Evolutionary conservation across 2,113 vertebrate species (phyloP), one percentile per base, ranked within the genome.

Genomic region (Leucosticte australis): DNA sequence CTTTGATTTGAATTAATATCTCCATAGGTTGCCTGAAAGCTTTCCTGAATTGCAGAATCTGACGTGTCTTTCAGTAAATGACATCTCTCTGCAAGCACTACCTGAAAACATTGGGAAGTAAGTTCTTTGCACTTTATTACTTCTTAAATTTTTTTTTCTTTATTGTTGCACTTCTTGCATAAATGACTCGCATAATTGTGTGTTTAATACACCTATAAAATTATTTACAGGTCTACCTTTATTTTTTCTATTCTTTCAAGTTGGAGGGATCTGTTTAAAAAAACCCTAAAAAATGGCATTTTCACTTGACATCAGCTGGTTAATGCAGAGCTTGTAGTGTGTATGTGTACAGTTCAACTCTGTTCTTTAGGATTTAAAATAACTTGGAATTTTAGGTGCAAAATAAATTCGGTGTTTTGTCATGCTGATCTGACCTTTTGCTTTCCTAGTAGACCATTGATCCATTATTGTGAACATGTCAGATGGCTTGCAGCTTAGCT

Each of bases 91-190:
- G 92, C 99, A 99, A 96, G 97, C 96, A 89, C 98, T 99, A 97
- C 99, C 99, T 96, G 99, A 99, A 69, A 99, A 99, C 97, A 99
- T 99, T 97, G 99, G 99, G 97, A 99, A 99, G 99, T 99, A 98
- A 99, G 99, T 99, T 63, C 68, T 80, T 79, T 71, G 31, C 63
- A 42, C 41, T 80, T 93, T 11, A 63, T 93, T 90, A 42, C 24
- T 90, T 30, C 47, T n/a, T 44, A 69, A 69, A 50, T 15, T 67
- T 87, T 89, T 84, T 59, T 83, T 47, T 78, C 7, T 52, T 91
- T 56, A 14, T 57, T 69, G 13, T 73, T 94, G 30, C 2, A 1
- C 6, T 28, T 81, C 5, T 8, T 92, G 13, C 37, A 46, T 53
- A 53, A 76, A 59, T 90, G 3, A 63, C 42, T 83, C 5, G 5